phyloP scores from a whole-genome alignment of 2,113 vertebrate genomes.

The Peromyscus polionotus region DNA sequence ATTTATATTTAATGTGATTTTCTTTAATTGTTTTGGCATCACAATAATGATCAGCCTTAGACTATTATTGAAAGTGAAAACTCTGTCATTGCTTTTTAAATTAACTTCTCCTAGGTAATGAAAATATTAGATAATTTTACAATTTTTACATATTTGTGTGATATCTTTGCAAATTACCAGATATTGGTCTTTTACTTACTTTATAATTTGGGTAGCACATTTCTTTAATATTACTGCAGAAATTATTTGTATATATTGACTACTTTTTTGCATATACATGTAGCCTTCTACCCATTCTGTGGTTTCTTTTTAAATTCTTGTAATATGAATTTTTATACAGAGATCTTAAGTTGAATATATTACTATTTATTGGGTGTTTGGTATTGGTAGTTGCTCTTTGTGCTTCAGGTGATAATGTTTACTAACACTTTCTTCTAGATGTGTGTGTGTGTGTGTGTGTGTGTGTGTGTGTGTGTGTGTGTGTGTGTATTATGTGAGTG shows the following conservation, averaged over 20 bases:
- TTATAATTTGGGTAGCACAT: neutral
- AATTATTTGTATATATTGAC: neutral
- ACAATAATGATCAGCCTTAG: neutral
- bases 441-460: neutral
- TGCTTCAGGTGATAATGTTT: neutral
- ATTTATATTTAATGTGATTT: neutral
- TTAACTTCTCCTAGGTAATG: neutral
- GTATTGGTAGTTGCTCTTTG: neutral
- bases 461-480: neutral
- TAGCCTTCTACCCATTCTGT: neutral
- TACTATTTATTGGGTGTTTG: neutral
- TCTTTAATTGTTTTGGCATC: no score
- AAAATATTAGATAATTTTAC: neutral
- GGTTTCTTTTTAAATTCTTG: neutral
- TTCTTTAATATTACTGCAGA: neutral
- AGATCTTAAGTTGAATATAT: neutral
- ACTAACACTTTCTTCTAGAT: neutral
- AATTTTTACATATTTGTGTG: neutral
- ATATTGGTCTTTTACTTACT: neutral
- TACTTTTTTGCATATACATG: neutral
- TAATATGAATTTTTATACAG: neutral
- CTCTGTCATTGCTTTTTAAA: no score
- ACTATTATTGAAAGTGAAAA: neutral
- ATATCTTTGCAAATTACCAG: neutral
- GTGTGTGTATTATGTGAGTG: neutral